Percentiles rank a stretch among this genome's conserved stretches.
These are phyloP conservation scores for Amphipoea lucens DNA, from an alignment of 2,888 invertebrate genomes.

Conservation along the genomic window DNA sequence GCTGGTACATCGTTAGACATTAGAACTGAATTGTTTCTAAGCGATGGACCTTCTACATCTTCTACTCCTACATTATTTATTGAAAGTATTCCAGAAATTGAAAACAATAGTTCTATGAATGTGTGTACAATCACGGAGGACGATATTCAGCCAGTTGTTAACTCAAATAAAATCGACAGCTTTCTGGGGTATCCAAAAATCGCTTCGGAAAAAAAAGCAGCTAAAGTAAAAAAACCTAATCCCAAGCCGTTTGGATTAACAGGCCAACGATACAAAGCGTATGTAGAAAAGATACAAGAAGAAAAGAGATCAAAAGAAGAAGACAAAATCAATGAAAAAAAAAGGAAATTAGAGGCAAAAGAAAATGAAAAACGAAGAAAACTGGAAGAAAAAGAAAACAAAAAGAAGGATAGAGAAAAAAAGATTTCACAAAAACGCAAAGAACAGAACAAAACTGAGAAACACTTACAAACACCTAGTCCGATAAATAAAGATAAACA, in stretches of 20 bases:
- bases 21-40: too few species aligned
- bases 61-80: too few species aligned
- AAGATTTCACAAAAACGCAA: background rate
- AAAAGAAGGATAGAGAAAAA: background rate
- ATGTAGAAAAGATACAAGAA: constrained; percentile 18
- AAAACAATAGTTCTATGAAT: too few species aligned
- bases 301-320: constrained; percentile 20
- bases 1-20: too few species aligned
- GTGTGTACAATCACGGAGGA: constrained; percentile 2
- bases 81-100: too few species aligned
- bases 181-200: constrained; percentile 20
- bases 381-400: constrained; percentile 17
- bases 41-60: too few species aligned
- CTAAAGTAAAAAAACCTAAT: constrained; percentile 13
- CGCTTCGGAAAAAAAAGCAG: constrained; percentile 12
- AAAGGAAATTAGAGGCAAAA: constrained; percentile 8
- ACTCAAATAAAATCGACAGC: constrained; percentile 11
- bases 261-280: constrained; percentile 16
- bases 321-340: constrained; percentile 7
- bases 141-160: constrained; percentile 2
- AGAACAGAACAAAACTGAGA: constrained; percentile 5
- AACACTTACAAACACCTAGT: constrained; percentile 5
- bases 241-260: constrained; percentile 24
- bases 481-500: constrained; percentile 7
- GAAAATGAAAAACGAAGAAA: constrained; percentile 15